These are phyloP conservation scores for Bungarus multicinctus DNA, from an alignment of 2,113 vertebrate species.

Conservation along the genomic window DNA sequence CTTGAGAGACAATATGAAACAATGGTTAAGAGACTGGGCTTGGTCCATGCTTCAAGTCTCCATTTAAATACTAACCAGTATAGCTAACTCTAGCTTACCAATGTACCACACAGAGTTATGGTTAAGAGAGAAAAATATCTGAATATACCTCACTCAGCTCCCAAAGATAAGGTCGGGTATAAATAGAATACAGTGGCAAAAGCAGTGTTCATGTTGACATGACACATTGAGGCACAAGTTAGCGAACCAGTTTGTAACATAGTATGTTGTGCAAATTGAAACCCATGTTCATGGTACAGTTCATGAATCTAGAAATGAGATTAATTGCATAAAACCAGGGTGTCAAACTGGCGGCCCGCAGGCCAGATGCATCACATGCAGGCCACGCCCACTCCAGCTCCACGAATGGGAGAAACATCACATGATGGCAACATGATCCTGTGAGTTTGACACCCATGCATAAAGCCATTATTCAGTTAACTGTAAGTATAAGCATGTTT, in stretches of 20 bases:
- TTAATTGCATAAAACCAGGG: neutral
- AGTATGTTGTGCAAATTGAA: neutral
- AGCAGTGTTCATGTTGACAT: neutral
- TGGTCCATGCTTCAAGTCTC: neutral
- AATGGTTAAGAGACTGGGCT: neutral
- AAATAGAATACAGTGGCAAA: neutral
- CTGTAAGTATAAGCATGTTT: neutral
- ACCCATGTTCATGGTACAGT: neutral
- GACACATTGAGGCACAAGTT: neutral
- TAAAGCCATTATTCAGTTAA: neutral
- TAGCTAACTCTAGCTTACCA: neutral
- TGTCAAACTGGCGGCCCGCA: no score
- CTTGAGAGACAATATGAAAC: neutral
- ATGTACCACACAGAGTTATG: neutral
- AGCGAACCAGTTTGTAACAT: neutral
- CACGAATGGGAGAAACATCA: no score
- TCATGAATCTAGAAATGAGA: neutral
- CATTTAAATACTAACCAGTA: neutral
- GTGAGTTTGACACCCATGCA: no score
- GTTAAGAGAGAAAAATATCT: neutral
- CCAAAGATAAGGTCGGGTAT: neutral
- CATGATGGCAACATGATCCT: no score
- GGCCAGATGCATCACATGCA: no score
- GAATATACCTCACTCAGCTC: neutral
- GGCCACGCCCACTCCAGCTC: no score